A percentile compares a stretch with the other conserved stretches of the same genome.
phyloP scores from a whole-genome alignment of 30 jellyfish, hydroid and myxozoan species.

The Turritopsis dohrnii region DNA sequence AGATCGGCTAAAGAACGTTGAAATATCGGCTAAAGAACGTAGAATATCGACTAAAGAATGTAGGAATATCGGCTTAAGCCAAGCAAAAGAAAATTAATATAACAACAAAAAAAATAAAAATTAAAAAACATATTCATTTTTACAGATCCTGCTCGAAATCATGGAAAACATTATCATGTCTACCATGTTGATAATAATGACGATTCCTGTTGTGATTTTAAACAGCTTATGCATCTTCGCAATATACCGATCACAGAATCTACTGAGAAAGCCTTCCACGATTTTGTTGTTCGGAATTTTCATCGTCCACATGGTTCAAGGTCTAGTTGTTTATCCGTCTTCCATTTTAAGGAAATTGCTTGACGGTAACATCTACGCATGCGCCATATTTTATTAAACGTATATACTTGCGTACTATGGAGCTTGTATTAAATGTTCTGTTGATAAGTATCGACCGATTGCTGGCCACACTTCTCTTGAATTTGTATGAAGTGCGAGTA shows the following conservation, averaged over 20 bases:
- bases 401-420: slow-evolving; percentile 36
- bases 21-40: too few species aligned
- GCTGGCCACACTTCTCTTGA: slow-evolving; percentile 9
- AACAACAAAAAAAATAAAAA: too few species aligned
- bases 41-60: too few species aligned
- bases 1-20: too few species aligned
- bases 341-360: neutral
- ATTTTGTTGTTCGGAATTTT: neutral
- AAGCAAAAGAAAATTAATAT: too few species aligned
- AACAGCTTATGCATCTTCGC: slow-evolving; percentile 8
- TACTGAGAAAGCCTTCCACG: slow-evolving; percentile 12
- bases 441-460: slow-evolving; percentile 28
- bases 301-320: slow-evolving; percentile 29
- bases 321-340: slow-evolving; percentile 32
- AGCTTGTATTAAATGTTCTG: slow-evolving; percentile 24
- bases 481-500: neutral
- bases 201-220: neutral
- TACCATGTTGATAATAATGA: neutral
- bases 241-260: slow-evolving; percentile 4
- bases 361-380: neutral
- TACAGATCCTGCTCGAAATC: too few species aligned
- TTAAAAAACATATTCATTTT: too few species aligned
- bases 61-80: too few species aligned
- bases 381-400: slow-evolving; percentile 27
- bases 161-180: neutral